Evolutionary conservation across 2,113 vertebrate species (phyloP), one percentile per base, ranked within the genome.

Genomic region (Hippocampus comes): DNA sequence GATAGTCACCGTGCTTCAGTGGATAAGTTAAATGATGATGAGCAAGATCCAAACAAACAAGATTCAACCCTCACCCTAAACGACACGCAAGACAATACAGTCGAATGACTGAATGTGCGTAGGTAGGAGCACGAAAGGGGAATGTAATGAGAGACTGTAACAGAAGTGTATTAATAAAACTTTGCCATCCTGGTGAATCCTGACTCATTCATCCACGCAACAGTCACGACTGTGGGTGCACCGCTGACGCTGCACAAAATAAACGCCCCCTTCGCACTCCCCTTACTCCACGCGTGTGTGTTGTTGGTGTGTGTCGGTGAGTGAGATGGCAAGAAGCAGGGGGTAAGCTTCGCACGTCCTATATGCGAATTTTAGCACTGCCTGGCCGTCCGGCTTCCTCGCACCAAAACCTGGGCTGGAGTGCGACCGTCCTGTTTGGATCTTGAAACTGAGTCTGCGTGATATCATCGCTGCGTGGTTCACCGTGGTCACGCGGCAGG

Each of bases 361-460:
- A 10, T 87, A 85, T 89, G 86, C 89, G 89, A 86, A 89, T 89
- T 82, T 89, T 76, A 83, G 63, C 78, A 43, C 69, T 43, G 74
- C 65, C 75, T 80, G 71, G 12, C 59, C 49, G 83, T 46, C 63
- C 38, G 75, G 67, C 69, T 67, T 66, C 60, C 73, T 71, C 75
- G 56, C 67, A 72, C 64, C 79, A 63, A 64, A 65, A 66, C 72
- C 73, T 17, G 46, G 21, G 20, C 21, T 67, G 74, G 71, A 78
- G 72, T 30, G 76, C 70, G 34, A 15, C 21, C 10, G 21, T 53
- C 20, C 51, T 23, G 55, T 17, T 43, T 3, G 10, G 23, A 11
- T 49, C 23, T 20, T 23, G 6, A 6, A 14, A 9, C 23, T 27
- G 41, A 23, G 25, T 11, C 42, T 30, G n/a, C 65, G 15, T 67